phyloP scores from a whole-genome alignment of 2,113 vertebrate genomes.

The Peromyscus leucopus region DNA sequence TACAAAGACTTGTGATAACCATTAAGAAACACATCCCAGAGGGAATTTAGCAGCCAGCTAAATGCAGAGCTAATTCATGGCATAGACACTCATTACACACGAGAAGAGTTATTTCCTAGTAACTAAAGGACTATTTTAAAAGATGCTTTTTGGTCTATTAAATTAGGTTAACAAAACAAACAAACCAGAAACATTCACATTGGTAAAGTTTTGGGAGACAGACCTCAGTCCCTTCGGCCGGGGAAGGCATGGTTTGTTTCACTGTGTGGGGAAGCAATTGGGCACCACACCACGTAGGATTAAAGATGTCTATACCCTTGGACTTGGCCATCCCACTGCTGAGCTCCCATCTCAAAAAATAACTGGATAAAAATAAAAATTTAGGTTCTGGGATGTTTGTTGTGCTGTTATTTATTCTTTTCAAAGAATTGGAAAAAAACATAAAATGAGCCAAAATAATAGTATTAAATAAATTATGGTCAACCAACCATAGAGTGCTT shows the following conservation, averaged over 20 bases:
- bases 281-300: background rate
- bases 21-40: slow-evolving; percentile 4
- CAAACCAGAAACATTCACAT: background rate
- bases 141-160: slow-evolving; percentile 11
- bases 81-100: background rate
- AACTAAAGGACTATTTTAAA: slow-evolving; percentile 54
- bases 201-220: background rate
- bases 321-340: slow-evolving; percentile 50
- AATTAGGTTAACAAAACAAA: background rate
- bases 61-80: background rate
- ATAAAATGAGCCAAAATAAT: slow-evolving; percentile 68
- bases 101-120: background rate
- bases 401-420: slow-evolving; percentile 61
- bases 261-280: slow-evolving; percentile 7
- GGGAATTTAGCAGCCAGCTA: slow-evolving; percentile 5
- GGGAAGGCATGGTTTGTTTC: slow-evolving; percentile 21
- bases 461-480: slow-evolving; percentile 64
- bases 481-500: slow-evolving; percentile 57
- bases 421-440: slow-evolving; percentile 55
- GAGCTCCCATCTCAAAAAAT: slow-evolving; percentile 57
- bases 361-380: slow-evolving; percentile 54
- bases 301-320: background rate
- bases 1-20: slow-evolving; percentile 17
- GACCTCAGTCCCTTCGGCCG: background rate
- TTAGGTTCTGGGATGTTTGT: slow-evolving; percentile 41